Percentiles rank a stretch among this genome's conserved stretches.
These are phyloP conservation scores for Brachyptera risi DNA, from an alignment of 2,888 invertebrate genomes.

Conservation along the genomic window DNA sequence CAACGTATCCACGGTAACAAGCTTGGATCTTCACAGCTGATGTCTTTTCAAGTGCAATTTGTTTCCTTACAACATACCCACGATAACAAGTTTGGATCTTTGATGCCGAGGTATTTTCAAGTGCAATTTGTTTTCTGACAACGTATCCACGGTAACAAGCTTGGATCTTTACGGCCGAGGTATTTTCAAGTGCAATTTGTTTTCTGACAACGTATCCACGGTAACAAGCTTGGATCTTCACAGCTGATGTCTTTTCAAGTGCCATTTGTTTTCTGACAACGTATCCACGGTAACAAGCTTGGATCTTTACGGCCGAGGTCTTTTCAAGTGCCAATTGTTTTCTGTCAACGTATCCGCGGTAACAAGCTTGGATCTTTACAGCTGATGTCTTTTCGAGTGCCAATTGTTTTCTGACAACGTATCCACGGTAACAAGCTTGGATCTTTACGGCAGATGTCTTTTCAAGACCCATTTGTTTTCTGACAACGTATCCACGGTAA, in stretches of 20 bases:
- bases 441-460: not conserved
- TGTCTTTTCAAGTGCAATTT: not conserved
- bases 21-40: not conserved
- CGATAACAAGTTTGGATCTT: not conserved
- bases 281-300: not conserved
- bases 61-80: not conserved
- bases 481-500: not conserved
- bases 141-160: too few species aligned
- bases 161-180: not conserved
- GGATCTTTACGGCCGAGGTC: not conserved
- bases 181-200: conserved; percentile 19
- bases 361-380: not conserved
- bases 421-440: not conserved
- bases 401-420: not conserved
- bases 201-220: not conserved
- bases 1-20: too few species aligned
- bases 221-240: not conserved
- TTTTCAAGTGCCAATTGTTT: not conserved
- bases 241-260: conserved; percentile 21
- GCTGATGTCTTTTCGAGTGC: not conserved
- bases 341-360: not conserved
- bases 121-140: too few species aligned
- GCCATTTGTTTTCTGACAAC: conserved; percentile 1
- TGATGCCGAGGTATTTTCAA: not conserved
- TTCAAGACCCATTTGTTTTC: not conserved